phyloP scores from a whole-genome alignment of 2,888 invertebrate genomes.

The Pegoplata infirma region DNA sequence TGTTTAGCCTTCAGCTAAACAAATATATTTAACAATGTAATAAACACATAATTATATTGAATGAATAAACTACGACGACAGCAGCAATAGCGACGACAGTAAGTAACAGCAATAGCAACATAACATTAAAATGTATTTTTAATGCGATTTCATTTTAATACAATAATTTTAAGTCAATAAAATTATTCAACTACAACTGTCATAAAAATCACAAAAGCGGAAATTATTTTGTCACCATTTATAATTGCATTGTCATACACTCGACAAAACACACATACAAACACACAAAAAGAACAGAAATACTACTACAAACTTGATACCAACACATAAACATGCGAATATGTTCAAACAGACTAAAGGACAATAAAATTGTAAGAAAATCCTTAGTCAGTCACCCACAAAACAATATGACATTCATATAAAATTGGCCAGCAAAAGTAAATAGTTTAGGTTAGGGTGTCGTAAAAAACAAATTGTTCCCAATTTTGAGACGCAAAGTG shows the following conservation, averaged over 20 bases:
- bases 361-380: constrained; percentile 54
- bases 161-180: constrained; percentile 62
- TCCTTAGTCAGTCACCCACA: constrained; percentile 53
- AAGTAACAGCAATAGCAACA: constrained; percentile 37
- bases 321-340: neutral
- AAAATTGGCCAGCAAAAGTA: constrained; percentile 37
- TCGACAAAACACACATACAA: constrained; percentile 48
- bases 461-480: too few relatives aligned
- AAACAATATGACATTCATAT: constrained; percentile 42
- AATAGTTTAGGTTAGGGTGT: too few relatives aligned
- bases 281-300: neutral
- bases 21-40: constrained; percentile 50
- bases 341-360: constrained; percentile 24
- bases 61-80: constrained; percentile 17
- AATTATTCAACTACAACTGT: constrained; percentile 71
- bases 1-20: constrained; percentile 51
- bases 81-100: neutral
- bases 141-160: constrained; percentile 62
- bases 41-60: constrained; percentile 58
- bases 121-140: constrained; percentile 58
- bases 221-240: constrained; percentile 77
- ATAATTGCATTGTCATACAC: constrained; percentile 75
- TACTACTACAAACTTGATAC: constrained; percentile 10
- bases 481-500: too few relatives aligned
- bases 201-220: constrained; percentile 75